phyloP scores from a whole-genome alignment of 2,113 vertebrate genomes.

The Callospermophilus lateralis region DNA sequence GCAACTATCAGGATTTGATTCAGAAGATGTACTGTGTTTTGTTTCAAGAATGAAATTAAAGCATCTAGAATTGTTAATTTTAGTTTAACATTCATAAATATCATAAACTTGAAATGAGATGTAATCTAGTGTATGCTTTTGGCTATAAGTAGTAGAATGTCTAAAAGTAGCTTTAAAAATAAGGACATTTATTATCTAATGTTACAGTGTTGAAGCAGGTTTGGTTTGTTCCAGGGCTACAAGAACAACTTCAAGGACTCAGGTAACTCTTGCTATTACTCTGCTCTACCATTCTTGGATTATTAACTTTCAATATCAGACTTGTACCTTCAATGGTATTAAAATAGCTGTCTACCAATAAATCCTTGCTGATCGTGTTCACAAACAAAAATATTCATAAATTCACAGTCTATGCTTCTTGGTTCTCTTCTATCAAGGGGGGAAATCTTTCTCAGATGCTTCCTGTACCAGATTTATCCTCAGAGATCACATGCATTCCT shows the following conservation, averaged over 20 bases:
- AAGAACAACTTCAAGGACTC: background rate
- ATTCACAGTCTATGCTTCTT: background rate
- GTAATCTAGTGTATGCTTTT: background rate
- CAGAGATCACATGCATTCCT: background rate
- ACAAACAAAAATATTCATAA: background rate
- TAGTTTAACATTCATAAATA: slow-evolving; percentile 25
- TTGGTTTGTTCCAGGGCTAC: background rate
- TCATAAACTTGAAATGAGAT: background rate
- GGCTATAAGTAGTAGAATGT: background rate
- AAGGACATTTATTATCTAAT: background rate
- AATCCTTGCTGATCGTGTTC: background rate
- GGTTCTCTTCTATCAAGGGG: background rate
- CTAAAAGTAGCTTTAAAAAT: slow-evolving; percentile 6
- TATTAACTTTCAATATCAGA: background rate
- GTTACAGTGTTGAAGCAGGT: background rate
- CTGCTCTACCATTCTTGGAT: background rate
- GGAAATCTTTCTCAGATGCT: background rate
- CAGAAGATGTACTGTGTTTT: slow-evolving; percentile 10
- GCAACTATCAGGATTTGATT: background rate
- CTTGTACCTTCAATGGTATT: background rate
- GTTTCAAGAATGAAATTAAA: slow-evolving; percentile 15
- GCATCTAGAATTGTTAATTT: background rate
- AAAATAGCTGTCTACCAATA: background rate
- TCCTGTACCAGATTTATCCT: background rate
- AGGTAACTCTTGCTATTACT: background rate